A percentile compares a stretch with the other conserved stretches of the same genome.
Conservation (phyloP, 1,140 invertebrate species). For the Bombus turneri region DNA sequence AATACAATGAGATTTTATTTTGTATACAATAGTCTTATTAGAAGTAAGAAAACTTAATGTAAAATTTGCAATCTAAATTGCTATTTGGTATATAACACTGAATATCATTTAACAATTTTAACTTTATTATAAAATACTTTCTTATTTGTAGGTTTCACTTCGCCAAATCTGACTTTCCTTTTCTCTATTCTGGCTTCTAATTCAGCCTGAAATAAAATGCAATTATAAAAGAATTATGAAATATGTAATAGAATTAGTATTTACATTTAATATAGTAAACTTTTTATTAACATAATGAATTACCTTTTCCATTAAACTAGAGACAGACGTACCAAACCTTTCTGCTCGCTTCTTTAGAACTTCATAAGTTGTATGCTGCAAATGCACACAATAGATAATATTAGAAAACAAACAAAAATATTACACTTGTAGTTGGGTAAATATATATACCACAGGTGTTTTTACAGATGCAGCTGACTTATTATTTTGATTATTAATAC, state of each 20-base stretch:
- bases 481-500: conserved; percentile 73
- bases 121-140: conserved; percentile 78
- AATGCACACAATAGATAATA: conserved; percentile 38
- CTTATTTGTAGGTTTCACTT: conserved; percentile 73
- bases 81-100: conserved; percentile 75
- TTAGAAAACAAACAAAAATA: background rate
- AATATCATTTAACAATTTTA: conserved; percentile 82
- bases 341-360: conserved; percentile 89
- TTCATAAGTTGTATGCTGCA: conserved; percentile 83
- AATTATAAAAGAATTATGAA: background rate
- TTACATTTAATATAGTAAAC: background rate
- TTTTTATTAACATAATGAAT: conserved; percentile 27
- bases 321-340: conserved; percentile 89
- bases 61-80: conserved; percentile 70
- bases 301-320: conserved; percentile 86
- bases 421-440: background rate
- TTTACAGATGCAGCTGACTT: conserved; percentile 77
- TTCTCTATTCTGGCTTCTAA: conserved; percentile 87
- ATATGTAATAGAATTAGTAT: background rate
- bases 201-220: conserved; percentile 78
- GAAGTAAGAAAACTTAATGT: conserved; percentile 64
- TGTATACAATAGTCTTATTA: conserved; percentile 53
- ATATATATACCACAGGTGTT: conserved; percentile 68
- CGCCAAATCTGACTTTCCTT: conserved; percentile 87
- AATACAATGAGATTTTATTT: conserved; percentile 29